Base-by-base conservation (phyloP, 1,140 invertebrate genomes). In the Drosophila gunungcola region DNA sequence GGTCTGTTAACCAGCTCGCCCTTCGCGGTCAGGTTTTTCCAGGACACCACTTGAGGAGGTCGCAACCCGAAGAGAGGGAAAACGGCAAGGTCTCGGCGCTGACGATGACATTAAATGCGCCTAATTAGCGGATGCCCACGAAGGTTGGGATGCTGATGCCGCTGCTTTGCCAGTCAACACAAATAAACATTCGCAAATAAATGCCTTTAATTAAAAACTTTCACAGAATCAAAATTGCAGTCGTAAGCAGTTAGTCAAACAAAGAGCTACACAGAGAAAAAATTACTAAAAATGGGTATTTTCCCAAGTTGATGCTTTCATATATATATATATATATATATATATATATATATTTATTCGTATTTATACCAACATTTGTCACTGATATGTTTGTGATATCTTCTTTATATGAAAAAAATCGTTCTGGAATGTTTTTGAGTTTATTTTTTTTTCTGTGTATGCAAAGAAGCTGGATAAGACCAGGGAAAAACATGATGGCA, bases 11-110 rank as follows among this genome's bases (percentile, higher is more conserved):
- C 38, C 57, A 53, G 39, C 34, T 62, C 39, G 4, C 56, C 46
- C 62, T 43, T 78, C 53, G 68, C 67, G 79, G 68, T 68, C 73
- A 73, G 53, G 58, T 61, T 73, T 76, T 81, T 81, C 52, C 52
- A 65, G 32, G 60, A 58, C 78, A 62, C 57, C 55, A 54, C 51
- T 42, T 45, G 56, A 27, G 65, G 41, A n/a, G 11, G 9, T 45
- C 11, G 32, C 9, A 11, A 6, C 32, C 43, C 4, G 21, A 9
- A 11, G 61, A 16, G 11, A 7, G 11, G 34, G 38, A 12, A 16
- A 39, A 34, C 3, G 68, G 21, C 39, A 11, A 52, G 53, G 53
- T 42, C 38, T 25, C 9, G 38, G 25, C 68, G 63, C 69, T 55
- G 75, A 58, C 56, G 53, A 72, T 72, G 57, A 63, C 80, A 75